A percentile compares a stretch with the other conserved stretches of the same genome.
Evolutionary conservation across 2,113 vertebrate genomes (phyloP).

Genomic region (Bubo blakistoni): DNA sequence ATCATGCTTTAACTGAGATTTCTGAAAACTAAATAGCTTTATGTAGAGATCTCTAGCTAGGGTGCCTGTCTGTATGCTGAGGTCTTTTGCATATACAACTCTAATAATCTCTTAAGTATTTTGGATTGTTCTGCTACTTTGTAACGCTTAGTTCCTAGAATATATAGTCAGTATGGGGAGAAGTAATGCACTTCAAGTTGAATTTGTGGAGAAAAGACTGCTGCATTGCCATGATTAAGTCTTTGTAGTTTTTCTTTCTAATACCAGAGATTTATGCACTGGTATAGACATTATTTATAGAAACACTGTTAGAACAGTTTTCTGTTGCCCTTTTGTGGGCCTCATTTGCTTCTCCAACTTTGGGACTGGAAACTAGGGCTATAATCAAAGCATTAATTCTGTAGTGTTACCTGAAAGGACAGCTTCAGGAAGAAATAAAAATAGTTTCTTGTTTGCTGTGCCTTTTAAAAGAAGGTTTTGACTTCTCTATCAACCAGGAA

Average conservation of each 20-base stretch:
- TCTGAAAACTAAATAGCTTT: background rate
- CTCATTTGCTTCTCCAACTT: conserved; percentile 19
- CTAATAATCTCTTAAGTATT: background rate
- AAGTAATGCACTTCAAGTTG: background rate
- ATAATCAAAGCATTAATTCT: conserved; percentile 19
- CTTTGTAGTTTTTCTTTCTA: conserved; percentile 12
- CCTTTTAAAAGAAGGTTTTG: background rate
- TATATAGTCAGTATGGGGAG: background rate
- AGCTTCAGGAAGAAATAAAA: background rate
- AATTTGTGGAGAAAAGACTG: background rate
- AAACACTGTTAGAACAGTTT: background rate
- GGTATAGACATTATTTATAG: conserved; percentile 35
- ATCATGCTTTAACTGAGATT: background rate
- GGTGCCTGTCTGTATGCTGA: background rate
- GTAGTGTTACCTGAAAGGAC: conserved; percentile 1
- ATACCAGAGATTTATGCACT: background rate
- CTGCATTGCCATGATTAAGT: background rate
- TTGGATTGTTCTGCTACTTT: background rate
- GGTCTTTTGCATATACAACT: background rate
- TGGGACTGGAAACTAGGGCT: background rate
- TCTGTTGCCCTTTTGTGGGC: conserved; percentile 42
- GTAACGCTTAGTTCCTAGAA: background rate
- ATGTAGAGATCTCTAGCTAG: background rate
- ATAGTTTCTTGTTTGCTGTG: background rate
- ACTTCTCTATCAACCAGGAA: background rate